Conservation (phyloP, 2,888 invertebrate genomes). For the Julus scandinavius region DNA sequence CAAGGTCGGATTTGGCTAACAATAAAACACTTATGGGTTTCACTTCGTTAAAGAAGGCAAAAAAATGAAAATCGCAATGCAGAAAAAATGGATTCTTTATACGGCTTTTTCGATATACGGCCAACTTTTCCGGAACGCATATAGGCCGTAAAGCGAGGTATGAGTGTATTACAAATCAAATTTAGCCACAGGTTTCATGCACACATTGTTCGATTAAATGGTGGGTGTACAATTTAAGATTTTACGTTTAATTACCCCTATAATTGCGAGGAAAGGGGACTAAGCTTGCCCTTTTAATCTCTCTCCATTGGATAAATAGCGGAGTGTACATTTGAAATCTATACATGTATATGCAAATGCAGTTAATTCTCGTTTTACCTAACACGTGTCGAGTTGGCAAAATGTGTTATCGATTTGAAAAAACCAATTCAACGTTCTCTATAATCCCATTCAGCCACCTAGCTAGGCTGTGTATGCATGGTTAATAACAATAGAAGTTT, state of each 20-base stretch:
- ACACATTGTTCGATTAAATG: not conserved
- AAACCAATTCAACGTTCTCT: not conserved
- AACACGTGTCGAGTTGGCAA: not conserved
- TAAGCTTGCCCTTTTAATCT: not conserved
- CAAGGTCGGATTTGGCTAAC: too few relatives aligned
- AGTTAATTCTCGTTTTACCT: not conserved
- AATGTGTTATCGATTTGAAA: not conserved
- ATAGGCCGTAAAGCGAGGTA: too few relatives aligned
- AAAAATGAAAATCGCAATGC: too few relatives aligned
- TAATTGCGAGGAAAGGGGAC: not conserved
- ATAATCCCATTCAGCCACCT: slow-evolving; percentile 21
- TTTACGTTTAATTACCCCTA: not conserved
- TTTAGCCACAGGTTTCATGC: not conserved
- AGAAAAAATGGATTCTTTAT: too few relatives aligned
- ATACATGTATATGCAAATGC: not conserved
- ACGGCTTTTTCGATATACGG: too few relatives aligned
- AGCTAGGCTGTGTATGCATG: not conserved
- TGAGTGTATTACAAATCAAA: not conserved
- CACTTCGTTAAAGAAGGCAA: too few relatives aligned
- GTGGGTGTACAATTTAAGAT: not conserved
- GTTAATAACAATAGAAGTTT: not conserved
- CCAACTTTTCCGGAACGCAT: too few relatives aligned
- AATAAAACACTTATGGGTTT: too few relatives aligned
- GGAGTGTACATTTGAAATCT: not conserved
- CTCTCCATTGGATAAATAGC: not conserved